These are phyloP conservation scores for Drosophila gaucha DNA, from an alignment of 2,888 invertebrate species.

Conservation along the genomic window DNA sequence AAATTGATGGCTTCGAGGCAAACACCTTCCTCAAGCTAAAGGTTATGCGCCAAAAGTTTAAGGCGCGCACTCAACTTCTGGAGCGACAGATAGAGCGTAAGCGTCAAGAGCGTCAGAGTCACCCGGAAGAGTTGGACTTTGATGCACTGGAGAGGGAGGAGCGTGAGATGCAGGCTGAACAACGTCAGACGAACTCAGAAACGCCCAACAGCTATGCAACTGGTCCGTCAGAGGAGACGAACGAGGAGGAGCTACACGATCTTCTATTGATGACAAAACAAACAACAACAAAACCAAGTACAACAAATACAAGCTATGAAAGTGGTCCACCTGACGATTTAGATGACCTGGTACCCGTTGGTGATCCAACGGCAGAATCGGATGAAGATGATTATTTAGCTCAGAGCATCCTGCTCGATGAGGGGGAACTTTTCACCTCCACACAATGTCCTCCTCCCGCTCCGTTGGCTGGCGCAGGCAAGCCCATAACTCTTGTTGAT, in stretches of 20 bases:
- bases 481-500: constrained; percentile 16
- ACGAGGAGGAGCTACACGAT: constrained; percentile 39
- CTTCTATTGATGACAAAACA: constrained; percentile 27
- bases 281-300: background rate
- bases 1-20: constrained; percentile 87
- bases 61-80: constrained; percentile 86
- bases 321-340: constrained; percentile 59
- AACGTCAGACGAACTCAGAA: background rate
- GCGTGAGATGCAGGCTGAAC: constrained; percentile 67
- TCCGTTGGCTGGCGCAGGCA: background rate
- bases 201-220: constrained; percentile 25
- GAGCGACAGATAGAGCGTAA: constrained; percentile 76
- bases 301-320: constrained; percentile 17
- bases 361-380: constrained; percentile 14
- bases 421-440: constrained; percentile 33
- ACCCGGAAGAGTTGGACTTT: constrained; percentile 38
- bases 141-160: constrained; percentile 77
- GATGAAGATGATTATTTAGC: constrained; percentile 68
- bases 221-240: constrained; percentile 24
- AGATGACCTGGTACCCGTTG: constrained; percentile 34
- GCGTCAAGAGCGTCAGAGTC: constrained; percentile 56
- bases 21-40: constrained; percentile 87
- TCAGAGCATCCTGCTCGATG: constrained; percentile 62
- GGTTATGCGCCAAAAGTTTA: constrained; percentile 87
- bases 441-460: constrained; percentile 19